These are phyloP conservation scores for Phalanger gymnotis DNA, from an alignment of 2,797 vertebrate genomes.

Conservation along the genomic window DNA sequence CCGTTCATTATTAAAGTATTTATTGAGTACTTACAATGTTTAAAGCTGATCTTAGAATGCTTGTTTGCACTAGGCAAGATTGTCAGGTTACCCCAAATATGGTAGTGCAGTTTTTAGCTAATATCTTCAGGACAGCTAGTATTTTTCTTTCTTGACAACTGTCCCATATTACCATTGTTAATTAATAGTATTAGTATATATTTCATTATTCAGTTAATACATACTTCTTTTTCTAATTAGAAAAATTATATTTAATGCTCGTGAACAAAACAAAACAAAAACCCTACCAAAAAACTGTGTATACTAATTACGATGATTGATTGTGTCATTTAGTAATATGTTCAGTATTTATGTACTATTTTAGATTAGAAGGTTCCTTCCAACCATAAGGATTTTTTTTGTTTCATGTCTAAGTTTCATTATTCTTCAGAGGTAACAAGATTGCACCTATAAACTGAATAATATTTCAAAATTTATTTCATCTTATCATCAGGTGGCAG, in stretches of 20 bases:
- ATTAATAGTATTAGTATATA: background rate
- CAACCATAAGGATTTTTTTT: background rate
- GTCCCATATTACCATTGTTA: background rate
- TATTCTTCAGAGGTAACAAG: background rate
- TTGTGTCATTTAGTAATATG: conserved; percentile 24
- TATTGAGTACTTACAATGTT: background rate
- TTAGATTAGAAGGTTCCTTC: background rate
- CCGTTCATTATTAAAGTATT: background rate
- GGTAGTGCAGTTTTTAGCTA: background rate
- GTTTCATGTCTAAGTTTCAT: conserved; percentile 26
- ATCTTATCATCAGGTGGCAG: background rate
- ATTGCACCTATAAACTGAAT: background rate
- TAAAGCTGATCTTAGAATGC: conserved; percentile 29
- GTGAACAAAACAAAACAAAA: background rate
- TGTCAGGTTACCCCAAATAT: background rate
- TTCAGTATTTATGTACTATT: background rate
- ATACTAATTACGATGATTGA: background rate
- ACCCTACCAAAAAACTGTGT: background rate
- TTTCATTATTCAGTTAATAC: background rate
- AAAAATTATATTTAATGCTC: background rate
- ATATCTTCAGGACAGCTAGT: background rate
- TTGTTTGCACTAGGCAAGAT: background rate
- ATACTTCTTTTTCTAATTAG: background rate
- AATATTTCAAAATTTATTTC: background rate
- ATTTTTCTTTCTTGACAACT: background rate